Conservation (phyloP, 2,888 invertebrate species). For the Drosophila phalerata region DNA sequence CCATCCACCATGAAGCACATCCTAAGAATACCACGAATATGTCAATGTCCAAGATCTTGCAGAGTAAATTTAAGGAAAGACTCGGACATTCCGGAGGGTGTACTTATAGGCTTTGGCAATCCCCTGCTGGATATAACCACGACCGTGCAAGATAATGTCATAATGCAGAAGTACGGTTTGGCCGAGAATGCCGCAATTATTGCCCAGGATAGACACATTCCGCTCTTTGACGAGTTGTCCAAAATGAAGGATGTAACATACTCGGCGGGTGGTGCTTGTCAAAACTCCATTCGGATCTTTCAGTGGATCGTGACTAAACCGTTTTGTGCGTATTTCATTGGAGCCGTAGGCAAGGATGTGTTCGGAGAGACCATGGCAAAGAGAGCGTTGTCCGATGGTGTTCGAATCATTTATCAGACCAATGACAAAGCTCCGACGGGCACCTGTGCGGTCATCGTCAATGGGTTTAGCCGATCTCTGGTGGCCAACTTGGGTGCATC, state of each 20-base stretch:
- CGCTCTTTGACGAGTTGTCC: conserved; percentile 64
- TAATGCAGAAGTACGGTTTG: conserved; percentile 64
- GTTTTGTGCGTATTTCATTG: conserved; percentile 39
- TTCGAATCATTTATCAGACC: conserved; percentile 55
- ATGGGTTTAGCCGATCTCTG: conserved; percentile 50
- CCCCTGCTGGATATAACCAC: conserved; percentile 67
- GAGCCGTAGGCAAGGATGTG: conserved; percentile 62
- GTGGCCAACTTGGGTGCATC: conserved; percentile 72
- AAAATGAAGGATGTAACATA: conserved; percentile 51
- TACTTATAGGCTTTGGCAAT: conserved; percentile 69
- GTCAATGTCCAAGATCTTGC: background rate
- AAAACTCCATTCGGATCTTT: conserved; percentile 64
- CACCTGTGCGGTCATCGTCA: conserved; percentile 65
- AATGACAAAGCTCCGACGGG: conserved; percentile 51
- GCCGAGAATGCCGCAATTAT: conserved; percentile 59
- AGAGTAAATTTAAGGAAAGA: conserved; percentile 15
- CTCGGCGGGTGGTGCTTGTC: conserved; percentile 72
- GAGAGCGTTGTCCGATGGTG: conserved; percentile 57
- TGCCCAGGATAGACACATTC: conserved; percentile 58
- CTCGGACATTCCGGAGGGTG: conserved; percentile 49
- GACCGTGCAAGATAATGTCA: conserved; percentile 46
- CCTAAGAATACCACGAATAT: background rate
- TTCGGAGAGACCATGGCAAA: conserved; percentile 61
- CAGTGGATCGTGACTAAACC: conserved; percentile 66
- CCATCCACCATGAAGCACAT: background rate